Evolutionary conservation across 2,797 vertebrate species (phyloP).

Genomic region (Cottoperca gobio): DNA sequence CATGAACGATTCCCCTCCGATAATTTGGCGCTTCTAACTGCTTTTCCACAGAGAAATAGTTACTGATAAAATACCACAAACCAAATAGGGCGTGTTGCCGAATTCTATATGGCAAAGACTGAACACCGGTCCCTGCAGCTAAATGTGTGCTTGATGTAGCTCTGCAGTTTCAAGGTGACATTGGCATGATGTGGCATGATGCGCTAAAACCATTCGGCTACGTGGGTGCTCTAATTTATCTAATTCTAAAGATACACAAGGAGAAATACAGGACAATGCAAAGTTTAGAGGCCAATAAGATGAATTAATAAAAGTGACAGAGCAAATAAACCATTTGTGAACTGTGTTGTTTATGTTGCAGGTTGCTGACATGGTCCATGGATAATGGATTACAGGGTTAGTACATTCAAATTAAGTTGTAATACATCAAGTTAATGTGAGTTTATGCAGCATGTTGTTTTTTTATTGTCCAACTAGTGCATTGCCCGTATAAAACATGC

Average conservation of each 20-base stretch:
- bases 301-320: too few relatives aligned
- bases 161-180: not conserved
- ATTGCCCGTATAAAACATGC: too few relatives aligned
- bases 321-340: not conserved
- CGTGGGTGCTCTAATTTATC: not conserved
- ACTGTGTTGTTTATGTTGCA: slow-evolving; percentile 1
- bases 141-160: not conserved
- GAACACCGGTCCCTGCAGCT: not conserved
- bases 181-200: not conserved
- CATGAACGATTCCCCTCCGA: slow-evolving; percentile 6
- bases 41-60: not conserved
- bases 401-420: not conserved
- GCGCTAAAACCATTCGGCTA: not conserved
- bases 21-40: not conserved
- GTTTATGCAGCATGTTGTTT: not conserved
- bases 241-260: not conserved
- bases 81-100: not conserved
- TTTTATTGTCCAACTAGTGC: too few relatives aligned
- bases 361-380: not conserved
- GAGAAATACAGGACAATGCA: not conserved
- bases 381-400: not conserved
- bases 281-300: not conserved
- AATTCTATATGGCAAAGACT: not conserved
- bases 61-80: not conserved
- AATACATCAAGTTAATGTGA: not conserved